Percentiles rank a stretch among this genome's conserved stretches.
Evolutionary conservation across 2,797 vertebrate genomes (phyloP).

Genomic region (Coccyzus lansbergi): DNA sequence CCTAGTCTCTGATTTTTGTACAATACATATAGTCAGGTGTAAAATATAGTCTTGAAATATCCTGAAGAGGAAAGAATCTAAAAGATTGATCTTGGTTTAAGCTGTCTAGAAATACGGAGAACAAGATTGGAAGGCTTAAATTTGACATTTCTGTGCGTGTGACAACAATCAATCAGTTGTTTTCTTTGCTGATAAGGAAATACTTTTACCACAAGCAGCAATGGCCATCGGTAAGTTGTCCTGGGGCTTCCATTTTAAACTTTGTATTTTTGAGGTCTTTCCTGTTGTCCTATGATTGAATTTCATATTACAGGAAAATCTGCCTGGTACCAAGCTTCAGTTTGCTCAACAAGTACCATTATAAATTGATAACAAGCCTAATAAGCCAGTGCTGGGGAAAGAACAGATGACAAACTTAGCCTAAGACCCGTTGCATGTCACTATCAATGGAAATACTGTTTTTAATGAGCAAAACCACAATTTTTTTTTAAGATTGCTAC

Average conservation of each 20-base stretch:
- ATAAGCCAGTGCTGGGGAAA: neutral
- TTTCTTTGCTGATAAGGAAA: fast-evolving
- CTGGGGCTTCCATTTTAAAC: neutral
- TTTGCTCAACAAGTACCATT: neutral
- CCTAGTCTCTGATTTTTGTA: neutral
- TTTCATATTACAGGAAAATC: neutral
- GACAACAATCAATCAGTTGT: neutral
- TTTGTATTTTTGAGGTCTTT: neutral
- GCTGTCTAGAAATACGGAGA: neutral
- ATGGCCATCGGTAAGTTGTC: neutral
- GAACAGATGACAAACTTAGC: neutral
- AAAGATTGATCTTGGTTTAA: neutral
- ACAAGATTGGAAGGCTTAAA: neutral
- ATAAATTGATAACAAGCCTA: neutral
- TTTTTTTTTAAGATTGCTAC: neutral
- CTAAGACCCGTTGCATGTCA: neutral
- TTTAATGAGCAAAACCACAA: neutral
- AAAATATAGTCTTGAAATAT: neutral
- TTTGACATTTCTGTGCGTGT: neutral
- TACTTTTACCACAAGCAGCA: neutral
- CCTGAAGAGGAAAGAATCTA: neutral
- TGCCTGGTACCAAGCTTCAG: neutral
- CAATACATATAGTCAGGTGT: neutral
- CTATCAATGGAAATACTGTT: neutral
- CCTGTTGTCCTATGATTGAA: neutral